Conservation (phyloP, 2,888 invertebrate genomes). For the Stratiomys singularior region DNA sequence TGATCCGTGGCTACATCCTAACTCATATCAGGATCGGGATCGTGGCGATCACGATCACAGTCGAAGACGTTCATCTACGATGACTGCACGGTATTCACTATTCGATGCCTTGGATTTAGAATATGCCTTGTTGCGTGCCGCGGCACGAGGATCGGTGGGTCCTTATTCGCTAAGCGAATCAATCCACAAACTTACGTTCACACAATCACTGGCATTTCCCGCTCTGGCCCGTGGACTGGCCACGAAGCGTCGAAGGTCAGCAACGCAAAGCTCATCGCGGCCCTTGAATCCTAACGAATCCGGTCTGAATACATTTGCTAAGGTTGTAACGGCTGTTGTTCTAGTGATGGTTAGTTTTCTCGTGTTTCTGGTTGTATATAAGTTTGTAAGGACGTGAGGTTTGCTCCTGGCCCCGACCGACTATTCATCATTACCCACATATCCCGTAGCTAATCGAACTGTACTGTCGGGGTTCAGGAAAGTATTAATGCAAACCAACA, state of each 20-base stretch:
- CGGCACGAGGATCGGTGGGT: constrained; percentile 77
- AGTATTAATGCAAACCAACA: constrained; percentile 54
- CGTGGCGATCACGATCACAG: constrained; percentile 62
- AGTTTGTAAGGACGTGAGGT: constrained; percentile 80
- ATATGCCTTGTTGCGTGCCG: constrained; percentile 75
- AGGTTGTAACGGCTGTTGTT: constrained; percentile 76
- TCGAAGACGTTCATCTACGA: constrained; percentile 70
- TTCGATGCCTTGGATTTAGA: constrained; percentile 78
- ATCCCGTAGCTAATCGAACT: constrained; percentile 56
- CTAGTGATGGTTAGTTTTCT: constrained; percentile 76
- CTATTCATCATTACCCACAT: constrained; percentile 44
- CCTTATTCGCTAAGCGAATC: constrained; percentile 78
- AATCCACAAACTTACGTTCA: constrained; percentile 77
- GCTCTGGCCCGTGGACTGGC: constrained; percentile 76
- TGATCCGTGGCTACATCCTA: constrained; percentile 65
- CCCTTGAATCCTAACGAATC: constrained; percentile 73
- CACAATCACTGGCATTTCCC: constrained; percentile 78
- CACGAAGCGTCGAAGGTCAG: constrained; percentile 70
- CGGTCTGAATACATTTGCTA: constrained; percentile 77
- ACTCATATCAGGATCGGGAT: constrained; percentile 62
- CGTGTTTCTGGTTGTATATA: constrained; percentile 79
- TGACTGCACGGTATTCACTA: constrained; percentile 74
- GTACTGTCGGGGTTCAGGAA: constrained; percentile 66
- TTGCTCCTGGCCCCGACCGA: constrained; percentile 75
- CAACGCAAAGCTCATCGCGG: constrained; percentile 67